Percentiles rank a stretch among this genome's conserved stretches.
Conservation (phyloP, 1,140 invertebrate species). For the Drosophila parvula region DNA sequence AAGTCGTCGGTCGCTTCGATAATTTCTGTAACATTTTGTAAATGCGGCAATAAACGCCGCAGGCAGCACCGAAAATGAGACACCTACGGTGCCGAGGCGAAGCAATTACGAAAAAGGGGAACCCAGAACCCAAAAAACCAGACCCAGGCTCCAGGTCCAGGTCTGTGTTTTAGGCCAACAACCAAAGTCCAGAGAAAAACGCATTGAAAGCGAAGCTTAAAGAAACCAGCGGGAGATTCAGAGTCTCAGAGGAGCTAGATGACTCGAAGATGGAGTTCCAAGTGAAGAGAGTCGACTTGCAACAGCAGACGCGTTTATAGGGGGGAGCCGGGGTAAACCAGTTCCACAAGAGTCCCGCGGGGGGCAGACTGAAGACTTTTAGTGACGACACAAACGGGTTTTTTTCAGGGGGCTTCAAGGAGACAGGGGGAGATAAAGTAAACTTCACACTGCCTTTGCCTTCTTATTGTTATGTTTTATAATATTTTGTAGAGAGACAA, state of each 20-base stretch:
- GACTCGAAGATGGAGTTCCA: slow-evolving; percentile 41
- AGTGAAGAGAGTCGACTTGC: slow-evolving; percentile 66
- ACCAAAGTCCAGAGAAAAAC: slow-evolving; percentile 31
- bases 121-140: background rate
- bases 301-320: slow-evolving; percentile 65
- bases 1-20: slow-evolving; percentile 14
- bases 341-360: slow-evolving; percentile 46
- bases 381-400: slow-evolving; percentile 80
- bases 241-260: slow-evolving; percentile 15
- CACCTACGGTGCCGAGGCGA: slow-evolving; percentile 38
- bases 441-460: slow-evolving; percentile 73
- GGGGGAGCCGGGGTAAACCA: slow-evolving; percentile 46
- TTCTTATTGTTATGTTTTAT: slow-evolving; percentile 82
- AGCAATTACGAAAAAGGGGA: slow-evolving; percentile 52
- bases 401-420: background rate
- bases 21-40: slow-evolving; percentile 56
- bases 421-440: slow-evolving; percentile 40
- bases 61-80: slow-evolving; percentile 54
- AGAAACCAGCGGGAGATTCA: slow-evolving; percentile 32
- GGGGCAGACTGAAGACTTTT: slow-evolving; percentile 49
- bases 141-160: slow-evolving; percentile 25
- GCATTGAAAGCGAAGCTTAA: slow-evolving; percentile 75
- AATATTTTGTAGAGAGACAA: slow-evolving; percentile 74
- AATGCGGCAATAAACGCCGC: slow-evolving; percentile 51
- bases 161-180: slow-evolving; percentile 27